A percentile compares a stretch with the other conserved stretches of the same genome.
phyloP scores from a whole-genome alignment of 2,113 vertebrate species.

The Lampris incognitus region DNA sequence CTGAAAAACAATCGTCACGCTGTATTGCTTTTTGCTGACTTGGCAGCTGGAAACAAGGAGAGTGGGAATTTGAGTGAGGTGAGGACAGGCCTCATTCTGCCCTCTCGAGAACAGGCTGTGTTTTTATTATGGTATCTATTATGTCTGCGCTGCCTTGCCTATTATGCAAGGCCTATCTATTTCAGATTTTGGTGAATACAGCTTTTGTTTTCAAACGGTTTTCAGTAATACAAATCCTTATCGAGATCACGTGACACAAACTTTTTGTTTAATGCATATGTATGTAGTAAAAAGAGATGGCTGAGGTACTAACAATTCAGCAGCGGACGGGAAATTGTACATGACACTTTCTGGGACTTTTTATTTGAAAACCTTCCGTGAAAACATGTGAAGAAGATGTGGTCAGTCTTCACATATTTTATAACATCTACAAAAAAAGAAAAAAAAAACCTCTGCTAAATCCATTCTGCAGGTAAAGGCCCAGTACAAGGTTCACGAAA shows the following conservation, averaged over 20 bases:
- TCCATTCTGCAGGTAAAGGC: background rate
- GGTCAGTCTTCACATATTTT: background rate
- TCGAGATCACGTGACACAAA: background rate
- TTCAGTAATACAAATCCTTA: background rate
- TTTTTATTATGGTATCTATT: background rate
- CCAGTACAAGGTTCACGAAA: background rate
- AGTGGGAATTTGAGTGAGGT: conserved; percentile 26
- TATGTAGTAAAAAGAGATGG: background rate
- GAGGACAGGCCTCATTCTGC: background rate
- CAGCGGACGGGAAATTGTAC: background rate
- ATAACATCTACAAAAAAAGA: background rate
- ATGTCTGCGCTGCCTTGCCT: conserved; percentile 12
- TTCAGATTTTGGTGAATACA: background rate
- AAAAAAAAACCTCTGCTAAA: background rate
- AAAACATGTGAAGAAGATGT: no score
- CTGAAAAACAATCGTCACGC: background rate
- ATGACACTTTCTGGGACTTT: background rate
- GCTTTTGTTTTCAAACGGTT: background rate
- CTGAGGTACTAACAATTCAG: background rate
- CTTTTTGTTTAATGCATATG: background rate
- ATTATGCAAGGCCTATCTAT: background rate
- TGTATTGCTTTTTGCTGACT: conserved; percentile 7
- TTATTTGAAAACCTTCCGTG: no score
- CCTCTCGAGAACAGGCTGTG: background rate
- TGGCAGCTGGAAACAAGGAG: conserved; percentile 17